phyloP scores from a whole-genome alignment of 1,140 invertebrate species.

The Hirudo medicinalis region DNA sequence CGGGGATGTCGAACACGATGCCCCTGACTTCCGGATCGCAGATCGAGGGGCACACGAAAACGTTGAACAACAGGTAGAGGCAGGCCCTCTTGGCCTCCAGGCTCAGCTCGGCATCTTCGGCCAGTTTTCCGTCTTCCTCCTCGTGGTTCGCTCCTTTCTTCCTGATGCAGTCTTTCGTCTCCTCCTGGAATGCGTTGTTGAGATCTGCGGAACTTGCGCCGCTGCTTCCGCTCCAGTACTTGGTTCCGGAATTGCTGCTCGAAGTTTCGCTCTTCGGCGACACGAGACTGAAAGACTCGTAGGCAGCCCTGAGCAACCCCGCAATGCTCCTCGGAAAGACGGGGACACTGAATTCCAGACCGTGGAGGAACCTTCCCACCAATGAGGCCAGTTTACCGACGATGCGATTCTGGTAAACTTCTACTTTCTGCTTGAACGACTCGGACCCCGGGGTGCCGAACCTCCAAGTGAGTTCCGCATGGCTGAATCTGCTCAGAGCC shows the following conservation, averaged over 20 bases:
- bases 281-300: conserved; percentile 32
- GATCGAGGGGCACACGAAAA: conserved; percentile 89
- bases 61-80: conserved; percentile 79
- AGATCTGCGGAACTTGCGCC: too few relatives aligned
- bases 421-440: conserved; percentile 57
- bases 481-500: conserved; percentile 57
- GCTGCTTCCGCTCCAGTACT: neutral
- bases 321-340: conserved; percentile 52
- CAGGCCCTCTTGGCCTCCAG: conserved; percentile 49
- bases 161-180: too few relatives aligned
- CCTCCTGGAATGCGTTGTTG: too few relatives aligned
- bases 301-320: conserved; percentile 48
- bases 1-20: conserved; percentile 76
- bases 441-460: conserved; percentile 62
- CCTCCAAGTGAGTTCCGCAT: conserved; percentile 55
- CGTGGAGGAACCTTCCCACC: conserved; percentile 65
- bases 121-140: neutral
- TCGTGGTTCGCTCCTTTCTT: neutral
- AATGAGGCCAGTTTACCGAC: conserved; percentile 68
- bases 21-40: conserved; percentile 89
- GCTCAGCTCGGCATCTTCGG: neutral
- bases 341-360: conserved; percentile 49
- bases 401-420: conserved; percentile 52
- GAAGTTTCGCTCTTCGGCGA: neutral
- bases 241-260: too few relatives aligned